Conservation (phyloP, 23 tunicate species). For the Halocynthia aurantium region DNA sequence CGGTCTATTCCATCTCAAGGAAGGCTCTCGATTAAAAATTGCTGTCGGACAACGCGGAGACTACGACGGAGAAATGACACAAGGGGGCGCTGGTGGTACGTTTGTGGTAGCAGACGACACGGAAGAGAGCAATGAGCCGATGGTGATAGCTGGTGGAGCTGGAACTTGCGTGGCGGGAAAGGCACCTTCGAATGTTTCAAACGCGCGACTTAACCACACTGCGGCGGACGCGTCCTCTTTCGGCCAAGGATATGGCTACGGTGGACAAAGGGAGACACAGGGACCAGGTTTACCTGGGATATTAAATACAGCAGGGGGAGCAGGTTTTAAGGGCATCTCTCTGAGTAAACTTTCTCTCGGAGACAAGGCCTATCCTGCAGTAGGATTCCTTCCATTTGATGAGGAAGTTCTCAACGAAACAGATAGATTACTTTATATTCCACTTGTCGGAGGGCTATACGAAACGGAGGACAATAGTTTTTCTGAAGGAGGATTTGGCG, state of each 20-base stretch:
- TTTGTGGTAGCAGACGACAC: conserved; percentile 54
- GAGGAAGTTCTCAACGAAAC: conserved; percentile 13
- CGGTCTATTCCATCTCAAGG: conserved; percentile 44
- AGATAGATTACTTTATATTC: background rate
- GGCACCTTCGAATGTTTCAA: background rate
- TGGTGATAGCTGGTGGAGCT: conserved; percentile 87
- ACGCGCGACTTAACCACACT: conserved; percentile 36
- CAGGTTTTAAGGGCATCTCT: conserved; percentile 70
- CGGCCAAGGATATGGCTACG: conserved; percentile 56
- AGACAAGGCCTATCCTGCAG: conserved; percentile 40
- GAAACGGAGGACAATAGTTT: conserved; percentile 17
- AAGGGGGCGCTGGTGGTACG: conserved; percentile 92
- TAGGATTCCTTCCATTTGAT: conserved; percentile 45
- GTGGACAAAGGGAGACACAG: conserved; percentile 24
- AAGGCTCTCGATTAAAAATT: conserved; percentile 56
- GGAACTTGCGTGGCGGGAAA: conserved; percentile 30
- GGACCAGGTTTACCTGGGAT: conserved; percentile 60
- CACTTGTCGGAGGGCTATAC: conserved; percentile 70
- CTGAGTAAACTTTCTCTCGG: conserved; percentile 11
- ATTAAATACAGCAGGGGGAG: conserved; percentile 86
- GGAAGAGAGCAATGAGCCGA: conserved; percentile 14
- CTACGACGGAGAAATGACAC: conserved; percentile 26
- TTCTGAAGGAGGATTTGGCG: conserved; percentile 98
- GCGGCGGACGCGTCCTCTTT: conserved; percentile 72
- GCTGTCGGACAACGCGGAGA: conserved; percentile 88